A percentile compares a stretch with the other conserved stretches of the same genome.
Conservation (phyloP, 1,140 invertebrate species). For the Drosophila athabasca region DNA sequence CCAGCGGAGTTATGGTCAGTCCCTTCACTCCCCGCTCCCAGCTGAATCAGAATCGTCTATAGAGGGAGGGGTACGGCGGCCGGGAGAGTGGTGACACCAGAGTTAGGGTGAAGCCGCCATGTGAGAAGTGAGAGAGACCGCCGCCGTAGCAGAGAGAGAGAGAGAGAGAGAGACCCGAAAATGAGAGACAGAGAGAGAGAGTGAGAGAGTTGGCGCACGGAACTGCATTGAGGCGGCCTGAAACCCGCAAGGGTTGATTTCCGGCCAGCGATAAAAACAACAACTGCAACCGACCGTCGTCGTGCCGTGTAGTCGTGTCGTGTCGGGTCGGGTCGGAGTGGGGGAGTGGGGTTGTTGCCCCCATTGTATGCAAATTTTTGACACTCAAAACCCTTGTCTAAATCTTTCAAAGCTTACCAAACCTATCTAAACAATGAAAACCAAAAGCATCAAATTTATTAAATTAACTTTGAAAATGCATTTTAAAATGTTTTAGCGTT, state of each 20-base stretch:
- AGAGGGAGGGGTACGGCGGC: slow-evolving; percentile 48
- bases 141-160: slow-evolving; percentile 10
- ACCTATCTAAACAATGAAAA: slow-evolving; percentile 44
- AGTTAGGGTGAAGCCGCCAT: slow-evolving; percentile 42
- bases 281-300: slow-evolving; percentile 12
- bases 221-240: slow-evolving; percentile 31
- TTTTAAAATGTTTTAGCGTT: slow-evolving; percentile 80
- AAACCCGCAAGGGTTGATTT: slow-evolving; percentile 56
- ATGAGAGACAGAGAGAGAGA: slow-evolving; percentile 10
- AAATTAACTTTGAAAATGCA: slow-evolving; percentile 78
- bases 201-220: slow-evolving; percentile 22
- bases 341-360: slow-evolving; percentile 29
- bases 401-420: slow-evolving; percentile 74
- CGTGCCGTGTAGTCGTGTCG: too few relatives aligned
- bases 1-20: slow-evolving; percentile 82
- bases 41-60: slow-evolving; percentile 81
- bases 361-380: slow-evolving; percentile 70
- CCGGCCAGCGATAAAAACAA: slow-evolving; percentile 34
- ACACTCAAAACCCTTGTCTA: slow-evolving; percentile 67
- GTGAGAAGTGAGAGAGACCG: slow-evolving; percentile 21
- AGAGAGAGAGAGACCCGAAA: slow-evolving; percentile 1
- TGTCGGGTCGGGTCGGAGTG: slow-evolving; percentile 1
- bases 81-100: slow-evolving; percentile 35
- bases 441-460: slow-evolving; percentile 58
- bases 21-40: slow-evolving; percentile 81